Evolutionary conservation across 2,797 vertebrate genomes (phyloP).

Genomic region (Sitta carolinensis): DNA sequence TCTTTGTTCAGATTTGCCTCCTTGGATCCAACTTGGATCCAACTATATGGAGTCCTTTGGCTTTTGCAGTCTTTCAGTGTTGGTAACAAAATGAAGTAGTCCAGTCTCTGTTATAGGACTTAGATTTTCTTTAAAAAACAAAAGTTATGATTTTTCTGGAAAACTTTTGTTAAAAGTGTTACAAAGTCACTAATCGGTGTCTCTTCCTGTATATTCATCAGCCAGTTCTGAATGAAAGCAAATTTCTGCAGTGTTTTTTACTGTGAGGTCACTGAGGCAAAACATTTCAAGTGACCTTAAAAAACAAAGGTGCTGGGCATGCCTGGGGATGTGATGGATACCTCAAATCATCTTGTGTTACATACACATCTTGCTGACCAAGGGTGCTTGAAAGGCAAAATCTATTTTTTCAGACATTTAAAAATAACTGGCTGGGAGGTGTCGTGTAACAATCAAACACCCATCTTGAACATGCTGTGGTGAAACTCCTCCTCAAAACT

Average conservation of each 20-base stretch:
- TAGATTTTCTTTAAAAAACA: neutral
- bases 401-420: neutral
- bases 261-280: neutral
- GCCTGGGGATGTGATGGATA: neutral
- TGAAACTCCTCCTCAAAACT: neutral
- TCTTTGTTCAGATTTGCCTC: neutral
- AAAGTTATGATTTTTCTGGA: neutral
- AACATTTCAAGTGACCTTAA: neutral
- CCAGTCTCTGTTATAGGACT: neutral
- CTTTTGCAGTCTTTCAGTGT: neutral
- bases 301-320: neutral
- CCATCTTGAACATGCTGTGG: neutral
- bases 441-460: neutral
- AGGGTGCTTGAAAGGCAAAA: neutral
- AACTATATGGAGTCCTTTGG: neutral
- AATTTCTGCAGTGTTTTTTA: neutral
- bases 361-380: neutral
- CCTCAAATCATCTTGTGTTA: neutral
- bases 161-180: neutral
- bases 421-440: neutral
- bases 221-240: neutral
- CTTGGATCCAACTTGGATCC: neutral
- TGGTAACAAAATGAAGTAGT: neutral
- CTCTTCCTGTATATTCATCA: neutral
- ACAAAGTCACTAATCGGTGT: neutral